Percentiles rank a stretch among this genome's conserved stretches.
Conservation (phyloP, 53 echinoderm and acorn worm genomes). For the Astropecten irregularis region DNA sequence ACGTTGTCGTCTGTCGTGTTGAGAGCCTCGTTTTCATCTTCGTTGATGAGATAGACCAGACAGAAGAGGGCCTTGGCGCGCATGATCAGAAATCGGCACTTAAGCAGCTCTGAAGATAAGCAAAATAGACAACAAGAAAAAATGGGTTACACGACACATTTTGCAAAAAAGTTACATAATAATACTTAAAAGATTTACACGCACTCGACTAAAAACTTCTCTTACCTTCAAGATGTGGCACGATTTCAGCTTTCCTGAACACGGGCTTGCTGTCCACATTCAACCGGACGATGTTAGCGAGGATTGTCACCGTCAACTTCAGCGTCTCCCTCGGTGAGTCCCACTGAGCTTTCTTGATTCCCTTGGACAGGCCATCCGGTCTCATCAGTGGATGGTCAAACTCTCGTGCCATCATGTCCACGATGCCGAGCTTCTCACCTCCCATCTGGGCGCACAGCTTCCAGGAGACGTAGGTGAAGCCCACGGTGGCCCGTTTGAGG, state of each 20-base stretch:
- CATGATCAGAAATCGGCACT: constrained; percentile 57
- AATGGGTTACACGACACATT: background rate
- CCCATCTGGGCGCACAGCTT: constrained; percentile 58
- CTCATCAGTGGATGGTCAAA: constrained; percentile 36
- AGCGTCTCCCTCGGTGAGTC: constrained; percentile 62
- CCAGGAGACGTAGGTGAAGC: constrained; percentile 50
- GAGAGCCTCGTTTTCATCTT: constrained; percentile 69
- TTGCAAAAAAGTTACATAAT: background rate
- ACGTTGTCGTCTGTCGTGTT: constrained; percentile 51
- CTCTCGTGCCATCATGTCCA: constrained; percentile 31
- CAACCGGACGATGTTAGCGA: constrained; percentile 55
- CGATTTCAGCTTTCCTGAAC: constrained; percentile 39
- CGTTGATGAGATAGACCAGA: constrained; percentile 70
- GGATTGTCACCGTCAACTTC: constrained; percentile 58
- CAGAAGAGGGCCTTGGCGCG: constrained; percentile 67
- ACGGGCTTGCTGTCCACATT: constrained; percentile 60
- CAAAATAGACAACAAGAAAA: too few relatives aligned
- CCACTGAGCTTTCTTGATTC: constrained; percentile 56
- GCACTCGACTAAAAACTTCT: background rate
- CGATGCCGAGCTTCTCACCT: constrained; percentile 19
- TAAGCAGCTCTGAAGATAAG: constrained; percentile 5
- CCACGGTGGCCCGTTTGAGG: constrained; percentile 50
- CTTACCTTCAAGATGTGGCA: constrained; percentile 30
- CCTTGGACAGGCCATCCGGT: constrained; percentile 30
- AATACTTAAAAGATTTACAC: too few relatives aligned